Percentiles rank a stretch among this genome's conserved stretches.
Conservation (phyloP, 2,888 invertebrate species). For the Drosophila percnosoma region DNA sequence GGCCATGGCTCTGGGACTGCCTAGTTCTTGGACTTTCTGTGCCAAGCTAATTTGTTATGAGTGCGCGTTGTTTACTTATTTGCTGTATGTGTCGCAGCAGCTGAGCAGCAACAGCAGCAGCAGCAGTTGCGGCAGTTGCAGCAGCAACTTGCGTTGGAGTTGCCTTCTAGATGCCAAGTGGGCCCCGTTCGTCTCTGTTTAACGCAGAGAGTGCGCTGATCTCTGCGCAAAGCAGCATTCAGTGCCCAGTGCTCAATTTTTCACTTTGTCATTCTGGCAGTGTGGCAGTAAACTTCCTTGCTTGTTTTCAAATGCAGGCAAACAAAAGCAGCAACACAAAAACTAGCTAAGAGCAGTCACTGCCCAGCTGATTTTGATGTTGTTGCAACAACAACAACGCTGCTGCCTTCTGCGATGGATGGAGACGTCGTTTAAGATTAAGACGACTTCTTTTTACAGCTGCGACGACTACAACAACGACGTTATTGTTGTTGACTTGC, state of each 20-base stretch:
- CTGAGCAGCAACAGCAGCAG: constrained; percentile 29
- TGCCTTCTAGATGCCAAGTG: constrained; percentile 62
- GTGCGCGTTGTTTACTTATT: constrained; percentile 57
- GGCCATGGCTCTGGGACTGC: constrained; percentile 28
- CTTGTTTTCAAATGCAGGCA: constrained; percentile 74
- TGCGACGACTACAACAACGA: constrained; percentile 49
- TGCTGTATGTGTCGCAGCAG: constrained; percentile 68
- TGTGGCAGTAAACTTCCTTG: constrained; percentile 65
- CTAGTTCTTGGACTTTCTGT: constrained; percentile 57
- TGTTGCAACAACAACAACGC: constrained; percentile 12
- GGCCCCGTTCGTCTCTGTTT: constrained; percentile 9
- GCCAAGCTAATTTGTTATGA: constrained; percentile 72
- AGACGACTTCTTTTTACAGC: constrained; percentile 81
- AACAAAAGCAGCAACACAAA: constrained; percentile 56
- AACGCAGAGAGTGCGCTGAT: constrained; percentile 1
- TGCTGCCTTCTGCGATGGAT: constrained; percentile 72
- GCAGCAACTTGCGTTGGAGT: constrained; percentile 58
- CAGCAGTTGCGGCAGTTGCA: constrained; percentile 26
- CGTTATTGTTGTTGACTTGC: constrained; percentile 46
- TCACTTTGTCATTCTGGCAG: constrained; percentile 57
- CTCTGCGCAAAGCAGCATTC: constrained; percentile 7
- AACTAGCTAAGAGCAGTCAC: constrained; percentile 74
- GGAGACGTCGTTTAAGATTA: constrained; percentile 81
- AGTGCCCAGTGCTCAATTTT: constrained; percentile 54
- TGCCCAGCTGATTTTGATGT: constrained; percentile 58